Percentiles rank a stretch among this genome's conserved stretches.
Conservation (phyloP, 2,113 vertebrate genomes). For the Xiphophorus couchianus region DNA sequence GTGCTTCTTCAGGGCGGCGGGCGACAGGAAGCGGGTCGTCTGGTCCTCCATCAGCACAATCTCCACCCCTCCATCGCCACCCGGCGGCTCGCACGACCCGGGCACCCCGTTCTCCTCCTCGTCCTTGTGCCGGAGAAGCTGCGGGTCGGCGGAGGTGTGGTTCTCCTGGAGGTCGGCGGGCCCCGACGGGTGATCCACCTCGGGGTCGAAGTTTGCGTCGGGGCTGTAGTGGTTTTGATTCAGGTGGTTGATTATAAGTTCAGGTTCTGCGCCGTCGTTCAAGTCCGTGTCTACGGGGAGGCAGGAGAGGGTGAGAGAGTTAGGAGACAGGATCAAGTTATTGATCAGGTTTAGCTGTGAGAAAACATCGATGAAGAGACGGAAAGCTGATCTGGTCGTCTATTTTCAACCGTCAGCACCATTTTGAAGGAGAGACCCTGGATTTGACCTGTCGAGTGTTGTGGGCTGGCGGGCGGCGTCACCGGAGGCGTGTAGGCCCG, state of each 20-base stretch:
- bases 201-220: conserved; percentile 37
- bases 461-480: conserved; percentile 65
- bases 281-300: conserved; percentile 75
- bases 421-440: too few species aligned
- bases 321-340: not conserved
- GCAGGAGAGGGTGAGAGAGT: not conserved
- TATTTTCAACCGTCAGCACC: too few species aligned
- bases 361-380: too few species aligned
- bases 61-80: conserved; percentile 69
- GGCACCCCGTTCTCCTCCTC: conserved; percentile 76
- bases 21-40: conserved; percentile 78
- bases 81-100: conserved; percentile 69
- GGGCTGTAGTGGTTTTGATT: conserved; percentile 78
- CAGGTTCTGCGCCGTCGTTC: conserved; percentile 75
- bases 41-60: conserved; percentile 61
- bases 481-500: conserved; percentile 86
- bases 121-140: conserved; percentile 6
- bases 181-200: conserved; percentile 53
- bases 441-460: conserved; percentile 48
- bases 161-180: conserved; percentile 58
- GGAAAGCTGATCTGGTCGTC: too few species aligned
- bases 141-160: conserved; percentile 34
- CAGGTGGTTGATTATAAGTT: conserved; percentile 87
- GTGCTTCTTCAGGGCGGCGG: conserved; percentile 83
- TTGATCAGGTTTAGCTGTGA: not conserved